phyloP scores from a whole-genome alignment of 2,113 vertebrate species.

The Dicrurus megarhynchus region DNA sequence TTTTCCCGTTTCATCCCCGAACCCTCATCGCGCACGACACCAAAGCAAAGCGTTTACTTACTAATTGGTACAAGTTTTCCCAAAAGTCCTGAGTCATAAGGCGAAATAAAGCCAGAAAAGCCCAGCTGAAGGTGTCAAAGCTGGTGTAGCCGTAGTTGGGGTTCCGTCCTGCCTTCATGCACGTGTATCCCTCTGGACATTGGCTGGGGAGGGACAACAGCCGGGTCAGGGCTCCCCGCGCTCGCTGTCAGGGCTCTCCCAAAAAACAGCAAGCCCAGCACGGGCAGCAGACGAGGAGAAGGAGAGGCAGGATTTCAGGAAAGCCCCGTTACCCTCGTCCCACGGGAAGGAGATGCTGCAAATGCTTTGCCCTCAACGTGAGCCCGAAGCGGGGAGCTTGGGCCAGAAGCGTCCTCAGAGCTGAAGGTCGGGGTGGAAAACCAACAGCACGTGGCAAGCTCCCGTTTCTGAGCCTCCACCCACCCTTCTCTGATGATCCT shows the following conservation, averaged over 20 bases:
- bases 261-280: accelerated
- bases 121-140: conserved; percentile 98
- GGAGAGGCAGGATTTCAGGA: neutral
- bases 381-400: neutral
- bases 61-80: conserved; percentile 97
- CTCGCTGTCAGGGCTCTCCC: neutral
- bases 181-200: conserved; percentile 92
- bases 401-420: accelerated
- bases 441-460: accelerated
- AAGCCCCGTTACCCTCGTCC: neutral
- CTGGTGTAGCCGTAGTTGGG: conserved; percentile 98
- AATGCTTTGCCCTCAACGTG: accelerated
- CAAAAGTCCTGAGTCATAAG: conserved; percentile 99
- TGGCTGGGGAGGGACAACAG: conserved; percentile 70
- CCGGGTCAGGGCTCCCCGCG: neutral
- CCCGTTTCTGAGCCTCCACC: neutral
- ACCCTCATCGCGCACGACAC: accelerated
- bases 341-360: accelerated
- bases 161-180: conserved; percentile 97
- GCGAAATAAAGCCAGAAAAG: conserved; percentile 95
- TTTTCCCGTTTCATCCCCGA: neutral
- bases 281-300: neutral
- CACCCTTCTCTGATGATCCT: neutral
- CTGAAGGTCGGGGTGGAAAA: neutral
- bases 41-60: conserved; percentile 35